Evolutionary conservation across 2,888 invertebrate genomes (phyloP), one percentile per base, ranked within the genome.

Genomic region (Automeris io): DNA sequence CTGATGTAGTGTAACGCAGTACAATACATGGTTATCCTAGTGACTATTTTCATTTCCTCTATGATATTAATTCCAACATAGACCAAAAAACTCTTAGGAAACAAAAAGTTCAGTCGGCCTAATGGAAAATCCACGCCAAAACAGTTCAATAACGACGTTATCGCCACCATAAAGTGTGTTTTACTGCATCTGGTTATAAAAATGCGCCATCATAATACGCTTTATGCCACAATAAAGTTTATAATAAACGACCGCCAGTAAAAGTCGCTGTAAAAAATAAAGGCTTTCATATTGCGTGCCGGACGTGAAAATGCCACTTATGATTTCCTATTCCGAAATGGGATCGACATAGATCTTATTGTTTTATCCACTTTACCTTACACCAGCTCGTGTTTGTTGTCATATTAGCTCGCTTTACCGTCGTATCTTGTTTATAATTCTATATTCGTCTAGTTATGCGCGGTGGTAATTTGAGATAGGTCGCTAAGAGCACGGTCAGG

Each of bases 181-280:
- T 82, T 82, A 82, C 70, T 63, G 70, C 68, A 72, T 67, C 69
- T 67, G 67, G 73, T 67, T 76, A 67, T 81, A 83, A 82, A 81
- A 81, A 74, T 73, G 57, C 65, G 68, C 70, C 73, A 76, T 83
- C 80, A 83, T 77, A 78, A 67, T 74, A 80, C 73, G 65, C 70
- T 80, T 83, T 81, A 82, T 79, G 68, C 58, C 54, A 57, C 55
- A 72, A 75, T 85, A 85, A 85, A 81, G 63, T 80, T 82, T 79
- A 80, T 83, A 81, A 81, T 81, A 81, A 81, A 82, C 77, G 76
- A 63, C 63, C 62, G 46, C 46, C 65, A 66, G 63, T 81, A 80
- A 80, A 80, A 77, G 70, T 46, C 24, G n/a, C 33, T 49, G 63
- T 59, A 52, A 46, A 40, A 41, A 12, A 12, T 36, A 39, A 66